Evolutionary conservation across 2,113 vertebrate genomes (phyloP), one percentile per base, ranked within the genome.

Genomic region (Columba livia): DNA sequence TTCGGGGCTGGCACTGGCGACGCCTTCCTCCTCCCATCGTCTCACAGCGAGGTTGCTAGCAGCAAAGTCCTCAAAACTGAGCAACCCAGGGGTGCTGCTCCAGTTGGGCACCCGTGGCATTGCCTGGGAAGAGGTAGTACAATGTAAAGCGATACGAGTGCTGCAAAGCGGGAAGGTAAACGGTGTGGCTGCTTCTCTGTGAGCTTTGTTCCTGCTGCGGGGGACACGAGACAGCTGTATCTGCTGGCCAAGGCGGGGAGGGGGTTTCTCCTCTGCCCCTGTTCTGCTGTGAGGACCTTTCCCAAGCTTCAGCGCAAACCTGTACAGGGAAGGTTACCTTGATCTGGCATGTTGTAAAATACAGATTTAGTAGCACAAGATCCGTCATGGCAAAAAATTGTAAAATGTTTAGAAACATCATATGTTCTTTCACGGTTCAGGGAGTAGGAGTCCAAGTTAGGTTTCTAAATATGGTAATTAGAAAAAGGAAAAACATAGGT

Each of bases 81-180:
- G 81, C 25, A 0, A 2, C 17, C 20, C 61, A 2, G 51, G 51
- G 80, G 72, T 23, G 62, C 69, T 5, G 47, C 78, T 85, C 65
- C 65, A 7, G 32, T 5, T 5, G 56, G 32, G 44, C 58, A 7
- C 29, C 38, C 12, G 1, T 10, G 53, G n/a, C 21, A 1, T 15
- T 7, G 1, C 70, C 62, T 2, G n/a, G 9, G 56, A 5, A 50
- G 36, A n/a, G 69, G 80, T 6, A 13, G 12, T 15, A 1, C 65
- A 10, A 0, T 0, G 3, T 31, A 9, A 40, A 69, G 65, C 61
- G 0, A 3, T 0, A 58, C 1, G 87, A 34, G 47, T 1, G 36
- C 9, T 19, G 65, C 25, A 1, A 80, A 21, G 54, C 0, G 21
- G 56, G 64, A 58, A 34, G 61, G 80, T 10, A 17, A 73, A 40